phyloP scores from a whole-genome alignment of 2,113 vertebrate species.

The Syngnathus floridae region DNA sequence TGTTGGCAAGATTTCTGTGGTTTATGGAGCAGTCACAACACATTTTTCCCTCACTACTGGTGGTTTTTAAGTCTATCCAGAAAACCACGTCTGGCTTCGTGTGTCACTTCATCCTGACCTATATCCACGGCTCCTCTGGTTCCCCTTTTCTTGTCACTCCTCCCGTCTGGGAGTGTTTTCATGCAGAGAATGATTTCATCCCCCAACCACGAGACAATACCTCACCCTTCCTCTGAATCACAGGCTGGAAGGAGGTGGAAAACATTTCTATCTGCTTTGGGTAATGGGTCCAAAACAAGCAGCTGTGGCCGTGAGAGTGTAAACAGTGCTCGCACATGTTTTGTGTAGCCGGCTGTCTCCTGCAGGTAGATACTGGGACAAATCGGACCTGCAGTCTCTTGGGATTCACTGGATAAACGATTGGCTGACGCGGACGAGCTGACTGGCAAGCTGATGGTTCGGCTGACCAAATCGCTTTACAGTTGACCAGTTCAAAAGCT shows the following conservation, averaged over 20 bases:
- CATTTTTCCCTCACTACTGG: conserved; percentile 44
- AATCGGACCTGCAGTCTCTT: conserved; percentile 3
- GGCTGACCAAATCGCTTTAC: neutral
- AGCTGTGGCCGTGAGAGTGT: conserved; percentile 21
- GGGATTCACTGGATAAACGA: conserved; percentile 6
- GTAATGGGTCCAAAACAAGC: conserved; percentile 42
- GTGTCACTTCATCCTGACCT: conserved; percentile 52
- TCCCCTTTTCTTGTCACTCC: conserved; percentile 15
- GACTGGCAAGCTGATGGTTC: conserved; percentile 5
- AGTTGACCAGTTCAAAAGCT: neutral
- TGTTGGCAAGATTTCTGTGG: conserved; percentile 55
- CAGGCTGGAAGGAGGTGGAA: conserved; percentile 38
- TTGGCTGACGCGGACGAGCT: neutral
- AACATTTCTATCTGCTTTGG: conserved; percentile 38
- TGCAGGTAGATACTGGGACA: conserved; percentile 9
- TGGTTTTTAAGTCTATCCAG: conserved; percentile 46
- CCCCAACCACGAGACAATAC: conserved; percentile 60
- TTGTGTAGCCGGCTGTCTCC: conserved; percentile 21
- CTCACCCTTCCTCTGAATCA: conserved; percentile 62
- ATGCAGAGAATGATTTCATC: conserved; percentile 52
- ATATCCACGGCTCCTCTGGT: conserved; percentile 28
- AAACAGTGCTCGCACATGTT: conserved; percentile 18
- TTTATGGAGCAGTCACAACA: conserved; percentile 43
- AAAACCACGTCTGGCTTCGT: conserved; percentile 47
- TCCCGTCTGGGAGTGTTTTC: conserved; percentile 27